Conservation (phyloP, 2,113 vertebrate species). For the Takifugu flavidus region DNA sequence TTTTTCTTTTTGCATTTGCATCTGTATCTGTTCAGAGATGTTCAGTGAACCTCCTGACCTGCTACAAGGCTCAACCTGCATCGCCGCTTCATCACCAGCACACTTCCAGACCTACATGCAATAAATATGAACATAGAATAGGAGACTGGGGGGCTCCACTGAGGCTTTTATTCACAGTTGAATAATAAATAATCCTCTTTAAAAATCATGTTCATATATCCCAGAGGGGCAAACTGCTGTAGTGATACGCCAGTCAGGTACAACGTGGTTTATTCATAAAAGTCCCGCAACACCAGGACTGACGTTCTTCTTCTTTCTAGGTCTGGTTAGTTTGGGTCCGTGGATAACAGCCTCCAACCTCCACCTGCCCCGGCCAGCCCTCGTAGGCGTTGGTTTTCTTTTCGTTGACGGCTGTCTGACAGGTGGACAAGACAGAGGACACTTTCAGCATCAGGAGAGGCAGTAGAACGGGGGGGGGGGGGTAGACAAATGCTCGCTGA, state of each 20-base stretch:
- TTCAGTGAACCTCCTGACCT: too few species aligned
- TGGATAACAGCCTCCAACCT: conserved; percentile 82
- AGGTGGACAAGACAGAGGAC: conserved; percentile 29
- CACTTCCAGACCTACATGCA: too few species aligned
- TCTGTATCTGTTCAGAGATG: too few species aligned
- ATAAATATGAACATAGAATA: neutral
- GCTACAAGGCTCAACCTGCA: too few species aligned
- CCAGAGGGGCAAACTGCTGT: neutral
- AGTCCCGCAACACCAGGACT: neutral
- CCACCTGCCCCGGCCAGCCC: conserved; percentile 80
- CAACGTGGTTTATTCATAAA: neutral
- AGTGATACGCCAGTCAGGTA: neutral
- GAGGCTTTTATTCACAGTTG: neutral
- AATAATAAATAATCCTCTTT: neutral
- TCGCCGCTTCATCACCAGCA: too few species aligned
- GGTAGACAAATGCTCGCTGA: conserved; percentile 42
- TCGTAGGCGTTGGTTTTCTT: conserved; percentile 75
- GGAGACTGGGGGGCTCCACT: neutral
- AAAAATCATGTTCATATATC: neutral
- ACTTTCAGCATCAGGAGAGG: neutral
- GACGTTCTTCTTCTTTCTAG: neutral
- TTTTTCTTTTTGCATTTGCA: too few species aligned
- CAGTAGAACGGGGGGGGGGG: neutral
- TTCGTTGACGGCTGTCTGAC: conserved; percentile 74
- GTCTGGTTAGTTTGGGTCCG: conserved; percentile 30